These are phyloP conservation scores for Copsychus sechellarum DNA, from an alignment of 2,113 vertebrate species.

Conservation along the genomic window DNA sequence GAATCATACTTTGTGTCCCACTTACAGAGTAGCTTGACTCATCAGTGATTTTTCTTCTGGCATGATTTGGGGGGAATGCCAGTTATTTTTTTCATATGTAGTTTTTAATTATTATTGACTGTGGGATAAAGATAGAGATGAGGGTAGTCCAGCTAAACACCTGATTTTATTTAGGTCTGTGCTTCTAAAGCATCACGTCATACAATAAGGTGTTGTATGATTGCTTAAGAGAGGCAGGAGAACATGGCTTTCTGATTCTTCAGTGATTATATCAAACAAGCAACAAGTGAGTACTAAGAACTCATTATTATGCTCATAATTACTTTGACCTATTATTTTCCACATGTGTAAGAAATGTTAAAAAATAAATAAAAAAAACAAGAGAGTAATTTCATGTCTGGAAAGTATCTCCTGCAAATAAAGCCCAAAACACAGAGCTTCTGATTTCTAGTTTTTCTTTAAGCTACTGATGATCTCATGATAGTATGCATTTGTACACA, in stretches of 20 bases:
- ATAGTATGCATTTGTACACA: background rate
- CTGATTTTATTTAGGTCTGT: background rate
- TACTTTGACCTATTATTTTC: background rate
- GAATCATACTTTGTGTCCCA: slow-evolving; percentile 39
- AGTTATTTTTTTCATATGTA: background rate
- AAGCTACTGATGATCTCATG: background rate
- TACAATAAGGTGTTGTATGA: background rate
- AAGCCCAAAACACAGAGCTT: background rate
- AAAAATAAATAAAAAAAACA: background rate
- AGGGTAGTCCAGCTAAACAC: background rate
- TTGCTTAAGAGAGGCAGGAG: background rate
- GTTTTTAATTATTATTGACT: slow-evolving; percentile 10
- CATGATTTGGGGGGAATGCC: background rate
- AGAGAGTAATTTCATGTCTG: background rate
- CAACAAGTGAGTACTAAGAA: background rate
- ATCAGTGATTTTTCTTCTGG: slow-evolving; percentile 29
- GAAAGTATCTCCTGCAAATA: background rate
- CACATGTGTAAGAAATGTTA: background rate
- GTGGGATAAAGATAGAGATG: background rate
- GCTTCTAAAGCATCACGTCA: background rate
- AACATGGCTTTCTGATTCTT: background rate
- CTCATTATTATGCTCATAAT: background rate
- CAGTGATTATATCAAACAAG: background rate
- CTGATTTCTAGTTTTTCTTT: background rate
- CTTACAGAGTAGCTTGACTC: slow-evolving; percentile 3